A percentile compares a stretch with the other conserved stretches of the same genome.
Evolutionary conservation across 2,797 vertebrate species (phyloP).

Genomic region (Passerculus sandwichensis): DNA sequence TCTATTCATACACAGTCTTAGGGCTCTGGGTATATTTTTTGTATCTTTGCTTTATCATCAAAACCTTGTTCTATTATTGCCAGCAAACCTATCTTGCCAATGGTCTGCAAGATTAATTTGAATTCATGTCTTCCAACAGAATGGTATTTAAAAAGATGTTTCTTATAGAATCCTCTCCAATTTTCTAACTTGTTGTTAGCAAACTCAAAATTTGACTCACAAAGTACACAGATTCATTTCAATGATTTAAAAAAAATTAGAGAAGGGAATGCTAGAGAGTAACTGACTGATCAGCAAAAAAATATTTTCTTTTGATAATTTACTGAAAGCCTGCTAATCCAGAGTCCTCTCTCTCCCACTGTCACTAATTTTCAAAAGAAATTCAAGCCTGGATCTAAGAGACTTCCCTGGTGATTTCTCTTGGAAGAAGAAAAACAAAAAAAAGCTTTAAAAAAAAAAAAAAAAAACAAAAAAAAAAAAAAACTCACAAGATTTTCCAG

Average conservation of each 20-base stretch:
- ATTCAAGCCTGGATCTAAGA: neutral
- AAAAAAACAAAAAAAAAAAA: neutral
- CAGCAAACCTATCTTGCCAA: neutral
- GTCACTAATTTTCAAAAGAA: conserved; percentile 18
- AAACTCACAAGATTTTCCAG: neutral
- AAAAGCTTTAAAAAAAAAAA: neutral
- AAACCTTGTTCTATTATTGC: neutral
- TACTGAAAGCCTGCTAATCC: neutral
- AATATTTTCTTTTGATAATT: neutral
- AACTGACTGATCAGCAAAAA: neutral
- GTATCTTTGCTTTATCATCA: neutral
- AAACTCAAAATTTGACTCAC: neutral
- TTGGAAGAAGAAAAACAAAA: neutral
- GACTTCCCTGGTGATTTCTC: neutral
- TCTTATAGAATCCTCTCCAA: neutral
- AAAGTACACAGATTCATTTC: neutral
- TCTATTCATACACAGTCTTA: neutral
- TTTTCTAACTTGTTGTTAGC: neutral
- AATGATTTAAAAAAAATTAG: neutral
- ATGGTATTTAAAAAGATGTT: neutral
- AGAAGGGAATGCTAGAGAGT: neutral
- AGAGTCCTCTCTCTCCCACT: neutral
- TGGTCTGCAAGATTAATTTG: neutral
- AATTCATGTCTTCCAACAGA: neutral
- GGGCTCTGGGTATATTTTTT: neutral